These are phyloP conservation scores for Tethea ocularis DNA, from an alignment of 2,888 invertebrate genomes.

Conservation along the genomic window DNA sequence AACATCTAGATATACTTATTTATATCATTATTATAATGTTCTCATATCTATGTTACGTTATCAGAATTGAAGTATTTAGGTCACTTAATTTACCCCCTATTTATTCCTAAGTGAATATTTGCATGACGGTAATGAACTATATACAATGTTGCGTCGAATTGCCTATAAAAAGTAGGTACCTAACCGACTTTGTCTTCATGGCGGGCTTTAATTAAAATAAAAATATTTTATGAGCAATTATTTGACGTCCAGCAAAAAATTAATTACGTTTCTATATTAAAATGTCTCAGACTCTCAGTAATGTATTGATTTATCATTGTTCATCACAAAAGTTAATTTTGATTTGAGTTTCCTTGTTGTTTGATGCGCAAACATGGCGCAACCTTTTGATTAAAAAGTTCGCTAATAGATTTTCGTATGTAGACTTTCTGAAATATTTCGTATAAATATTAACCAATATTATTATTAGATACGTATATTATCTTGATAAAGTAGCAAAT, in stretches of 20 bases:
- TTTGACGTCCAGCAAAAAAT: constrained; percentile 37
- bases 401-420: constrained; percentile 3
- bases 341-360: background rate
- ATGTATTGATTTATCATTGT: constrained; percentile 21
- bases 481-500: too few relatives aligned
- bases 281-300: constrained; percentile 8
- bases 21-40: background rate
- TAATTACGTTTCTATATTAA: constrained; percentile 20
- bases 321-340: constrained; percentile 19
- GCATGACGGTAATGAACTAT: constrained; percentile 67
- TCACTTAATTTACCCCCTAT: constrained; percentile 54
- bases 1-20: too few relatives aligned
- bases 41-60: constrained; percentile 23
- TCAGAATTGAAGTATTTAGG: constrained; percentile 47
- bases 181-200: constrained; percentile 56
- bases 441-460: too few relatives aligned
- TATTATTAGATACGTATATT: too few relatives aligned
- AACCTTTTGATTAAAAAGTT: background rate
- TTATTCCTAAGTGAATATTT: constrained; percentile 73
- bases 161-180: constrained; percentile 53
- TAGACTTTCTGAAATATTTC: background rate
- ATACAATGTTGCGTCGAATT: constrained; percentile 51
- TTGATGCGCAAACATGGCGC: constrained; percentile 1
- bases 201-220: constrained; percentile 59
- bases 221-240: constrained; percentile 41